A percentile compares a stretch with the other conserved stretches of the same genome.
Evolutionary conservation across 23 tunicate genomes (phyloP).

Genomic region (Pegea sp.): DNA sequence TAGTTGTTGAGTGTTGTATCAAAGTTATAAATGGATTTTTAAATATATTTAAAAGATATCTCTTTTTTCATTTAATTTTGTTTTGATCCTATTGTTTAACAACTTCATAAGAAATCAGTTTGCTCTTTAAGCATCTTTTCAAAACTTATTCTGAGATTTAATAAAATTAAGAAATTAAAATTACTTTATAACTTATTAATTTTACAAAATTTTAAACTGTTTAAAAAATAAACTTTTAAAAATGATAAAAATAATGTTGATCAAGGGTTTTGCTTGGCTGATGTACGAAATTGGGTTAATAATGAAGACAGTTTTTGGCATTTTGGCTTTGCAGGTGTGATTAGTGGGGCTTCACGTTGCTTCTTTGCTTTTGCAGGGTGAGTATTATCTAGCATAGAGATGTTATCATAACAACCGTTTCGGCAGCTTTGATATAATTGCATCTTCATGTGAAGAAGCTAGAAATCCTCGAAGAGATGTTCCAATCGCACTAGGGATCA

Average conservation of each 20-base stretch:
- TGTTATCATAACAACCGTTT: background rate
- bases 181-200: background rate
- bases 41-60: background rate
- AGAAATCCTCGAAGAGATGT: constrained; percentile 35
- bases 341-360: constrained; percentile 48
- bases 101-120: no score
- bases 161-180: no score
- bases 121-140: no score
- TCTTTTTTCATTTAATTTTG: background rate
- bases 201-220: background rate
- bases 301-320: constrained; percentile 29
- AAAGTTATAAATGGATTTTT: background rate
- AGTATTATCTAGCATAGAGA: background rate
- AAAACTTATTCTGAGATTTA: no score
- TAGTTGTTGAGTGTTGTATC: background rate
- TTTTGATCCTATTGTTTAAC: no score
- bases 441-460: constrained; percentile 62
- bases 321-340: constrained; percentile 39
- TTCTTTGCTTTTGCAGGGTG: constrained; percentile 60
- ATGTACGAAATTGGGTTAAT: constrained; percentile 30
- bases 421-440: constrained; percentile 34
- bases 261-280: constrained; percentile 30
- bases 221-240: no score
- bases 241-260: no score
- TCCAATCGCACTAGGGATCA: constrained; percentile 34